phyloP scores from a whole-genome alignment of 2,888 invertebrate genomes.

The Leptopterna dolabrata region DNA sequence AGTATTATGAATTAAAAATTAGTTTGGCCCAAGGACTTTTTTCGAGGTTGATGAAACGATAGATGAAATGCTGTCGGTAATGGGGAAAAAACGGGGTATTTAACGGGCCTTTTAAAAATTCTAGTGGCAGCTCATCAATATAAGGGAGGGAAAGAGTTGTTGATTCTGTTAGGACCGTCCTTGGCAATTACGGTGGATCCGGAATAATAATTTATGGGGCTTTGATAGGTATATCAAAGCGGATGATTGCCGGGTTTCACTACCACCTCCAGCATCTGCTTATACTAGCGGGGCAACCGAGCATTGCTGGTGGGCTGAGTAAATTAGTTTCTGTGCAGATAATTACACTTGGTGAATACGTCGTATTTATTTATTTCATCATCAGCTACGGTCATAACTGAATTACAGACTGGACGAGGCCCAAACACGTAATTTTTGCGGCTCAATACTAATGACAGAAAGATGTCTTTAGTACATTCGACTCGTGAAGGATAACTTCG shows the following conservation, averaged over 20 bases:
- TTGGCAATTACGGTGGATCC: conserved; percentile 12
- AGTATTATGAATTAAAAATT: conserved; percentile 30
- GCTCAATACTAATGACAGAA: too few species aligned
- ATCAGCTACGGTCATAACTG: too few species aligned
- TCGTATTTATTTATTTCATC: too few species aligned
- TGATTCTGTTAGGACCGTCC: conserved; percentile 26
- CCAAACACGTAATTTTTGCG: too few species aligned
- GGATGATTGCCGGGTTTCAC: not conserved
- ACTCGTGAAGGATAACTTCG: too few species aligned
- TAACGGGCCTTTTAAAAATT: not conserved
- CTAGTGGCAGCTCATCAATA: conserved; percentile 35
- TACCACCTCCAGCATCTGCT: not conserved
- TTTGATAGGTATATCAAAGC: conserved; percentile 7
- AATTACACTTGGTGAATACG: too few species aligned
- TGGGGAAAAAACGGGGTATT: not conserved
- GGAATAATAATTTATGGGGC: not conserved
- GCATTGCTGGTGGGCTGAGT: too few species aligned
- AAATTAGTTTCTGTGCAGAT: too few species aligned
- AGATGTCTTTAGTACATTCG: too few species aligned
- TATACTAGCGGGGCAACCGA: too few species aligned
- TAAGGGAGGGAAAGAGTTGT: conserved; percentile 24
- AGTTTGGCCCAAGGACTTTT: not conserved
- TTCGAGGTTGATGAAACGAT: not conserved
- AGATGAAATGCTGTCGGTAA: not conserved
- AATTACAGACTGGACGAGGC: too few species aligned